Evolutionary conservation across 1,140 invertebrate species (phyloP).

Genomic region (Pseudomyrmex flavicornis): DNA sequence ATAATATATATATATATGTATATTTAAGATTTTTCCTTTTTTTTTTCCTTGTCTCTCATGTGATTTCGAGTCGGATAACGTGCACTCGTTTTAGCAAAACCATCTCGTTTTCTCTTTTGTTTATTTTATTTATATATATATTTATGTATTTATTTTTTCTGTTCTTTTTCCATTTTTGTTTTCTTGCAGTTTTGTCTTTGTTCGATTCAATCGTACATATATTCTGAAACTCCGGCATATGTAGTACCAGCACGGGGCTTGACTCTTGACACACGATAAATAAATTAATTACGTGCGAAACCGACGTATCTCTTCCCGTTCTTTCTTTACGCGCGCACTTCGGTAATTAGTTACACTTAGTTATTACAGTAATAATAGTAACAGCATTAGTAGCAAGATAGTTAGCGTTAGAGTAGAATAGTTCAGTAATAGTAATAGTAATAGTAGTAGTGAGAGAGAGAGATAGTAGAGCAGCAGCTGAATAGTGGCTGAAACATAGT

Average conservation of each 20-base stretch:
- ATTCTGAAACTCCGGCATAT: conserved; percentile 1
- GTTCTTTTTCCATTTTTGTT: background rate
- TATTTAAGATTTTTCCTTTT: conserved; percentile 3
- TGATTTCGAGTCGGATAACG: conserved; percentile 61
- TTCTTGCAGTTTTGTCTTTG: too few relatives aligned
- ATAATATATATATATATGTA: conserved; percentile 34
- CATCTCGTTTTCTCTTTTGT: conserved; percentile 11
- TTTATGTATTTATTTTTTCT: background rate
- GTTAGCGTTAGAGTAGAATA: conserved; percentile 46
- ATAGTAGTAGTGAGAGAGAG: conserved; percentile 49
- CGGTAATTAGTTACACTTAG: conserved; percentile 53
- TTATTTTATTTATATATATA: too few relatives aligned
- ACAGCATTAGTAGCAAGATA: conserved; percentile 57
- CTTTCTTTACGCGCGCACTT: conserved; percentile 31
- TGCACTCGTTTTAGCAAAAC: conserved; percentile 39
- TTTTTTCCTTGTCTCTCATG: conserved; percentile 35
- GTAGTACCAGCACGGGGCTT: too few relatives aligned
- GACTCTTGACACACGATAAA: conserved; percentile 24
- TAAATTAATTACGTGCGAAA: conserved; percentile 35
- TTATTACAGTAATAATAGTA: conserved; percentile 60
- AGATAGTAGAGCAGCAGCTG: conserved; percentile 35
- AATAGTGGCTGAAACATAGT: conserved; percentile 52
- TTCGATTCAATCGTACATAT: conserved; percentile 28
- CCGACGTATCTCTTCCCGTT: conserved; percentile 14
- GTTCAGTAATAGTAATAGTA: conserved; percentile 61